Base-by-base conservation (phyloP, 1,140 invertebrate genomes). In the Magallana angulata region DNA sequence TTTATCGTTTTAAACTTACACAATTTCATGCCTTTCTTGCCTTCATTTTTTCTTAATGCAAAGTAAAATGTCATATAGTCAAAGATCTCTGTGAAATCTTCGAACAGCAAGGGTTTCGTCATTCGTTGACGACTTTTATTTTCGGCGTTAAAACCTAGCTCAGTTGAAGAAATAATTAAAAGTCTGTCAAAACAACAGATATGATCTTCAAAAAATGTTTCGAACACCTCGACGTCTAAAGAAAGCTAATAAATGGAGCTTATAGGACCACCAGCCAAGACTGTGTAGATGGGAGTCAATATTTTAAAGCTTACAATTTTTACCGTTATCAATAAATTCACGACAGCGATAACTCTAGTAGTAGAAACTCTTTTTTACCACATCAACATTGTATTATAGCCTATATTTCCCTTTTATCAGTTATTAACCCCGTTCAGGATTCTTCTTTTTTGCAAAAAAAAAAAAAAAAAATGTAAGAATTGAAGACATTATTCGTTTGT, bases 111-210 rank as follows among this genome's bases (percentile, higher is more conserved):
- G 68, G 68, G 24, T 76, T 76, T 76, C 68, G 68, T 76, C 68
- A 76, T 30, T 30, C 24, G 18, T 76, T 76, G 24, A 76, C 68
- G 68, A 76, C 68, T 76, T 76, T 76, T 76, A 76, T 57, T 82
- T 82, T 82, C 58, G 30, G 59, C 60, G 80, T 86, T 64, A 64
- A 86, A 86, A 82, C 76, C 24, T 86, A 57, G 68, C 68, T 82
- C 62, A 86, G 58, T 24, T 48, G 62, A 82, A 62, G 85, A 86
- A 86, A 86, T 86, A 82, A 86, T 82, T 86, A 86, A 59, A 86
- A 18, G 14, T 24, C 56, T 82, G 85, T 82, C 80, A 58, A 62
- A 60, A 86, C 16, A 12, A 30, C 68, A 30, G 68, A 76, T 76
- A 76, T 76, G 68, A 76, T 76, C 68, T 76, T 76, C 68, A 36